Evolutionary conservation across 2,797 vertebrate genomes (phyloP).

Genomic region (Delichon dasypus): DNA sequence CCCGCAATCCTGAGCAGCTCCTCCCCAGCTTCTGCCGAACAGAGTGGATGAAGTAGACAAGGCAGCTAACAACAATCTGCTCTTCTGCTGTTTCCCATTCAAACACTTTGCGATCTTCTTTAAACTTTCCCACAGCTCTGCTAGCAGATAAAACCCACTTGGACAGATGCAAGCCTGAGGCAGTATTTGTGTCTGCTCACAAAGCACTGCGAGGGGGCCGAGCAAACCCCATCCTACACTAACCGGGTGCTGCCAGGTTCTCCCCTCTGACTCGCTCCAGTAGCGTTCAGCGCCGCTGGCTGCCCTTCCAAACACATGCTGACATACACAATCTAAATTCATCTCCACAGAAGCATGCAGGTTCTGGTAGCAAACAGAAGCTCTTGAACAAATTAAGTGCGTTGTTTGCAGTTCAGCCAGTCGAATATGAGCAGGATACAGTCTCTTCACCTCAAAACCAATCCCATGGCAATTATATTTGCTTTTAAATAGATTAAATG

Average conservation of each 20-base stretch:
- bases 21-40: not conserved
- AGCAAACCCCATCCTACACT: not conserved
- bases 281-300: rapidly evolving
- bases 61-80: not conserved
- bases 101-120: not conserved
- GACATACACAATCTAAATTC: not conserved
- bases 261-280: not conserved
- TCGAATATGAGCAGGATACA: not conserved
- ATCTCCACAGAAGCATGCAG: not conserved
- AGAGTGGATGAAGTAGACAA: not conserved
- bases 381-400: not conserved
- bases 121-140: not conserved
- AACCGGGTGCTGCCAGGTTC: rapidly evolving
- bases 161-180: not conserved
- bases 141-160: not conserved
- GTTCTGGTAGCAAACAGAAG: not conserved
- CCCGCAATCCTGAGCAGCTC: not conserved
- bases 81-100: not conserved
- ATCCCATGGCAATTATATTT: not conserved
- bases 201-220: not conserved
- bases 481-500: not conserved
- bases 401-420: not conserved
- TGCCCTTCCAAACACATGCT: not conserved
- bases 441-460: not conserved
- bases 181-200: not conserved